Evolutionary conservation across 1,140 invertebrate genomes (phyloP), one percentile per base, ranked within the genome.

Genomic region (Drosophila sulfurigaster): DNA sequence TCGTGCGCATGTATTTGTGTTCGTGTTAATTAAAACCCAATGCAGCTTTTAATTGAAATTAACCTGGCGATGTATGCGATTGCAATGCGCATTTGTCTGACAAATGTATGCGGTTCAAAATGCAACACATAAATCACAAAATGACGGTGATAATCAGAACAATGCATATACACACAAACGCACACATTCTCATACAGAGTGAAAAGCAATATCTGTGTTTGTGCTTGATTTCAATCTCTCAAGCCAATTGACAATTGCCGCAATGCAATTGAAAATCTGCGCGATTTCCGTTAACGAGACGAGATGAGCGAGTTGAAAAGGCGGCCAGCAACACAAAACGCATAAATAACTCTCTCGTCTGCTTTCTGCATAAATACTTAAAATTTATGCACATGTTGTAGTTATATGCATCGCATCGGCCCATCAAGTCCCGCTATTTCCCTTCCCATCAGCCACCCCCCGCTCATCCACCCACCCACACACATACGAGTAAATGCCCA

Each of bases 231-330:
- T 82, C 76, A 87, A 87, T 87, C 83, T 82, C 76, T 86, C 72
- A 82, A 82, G 82, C 83, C 82, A 88, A 82, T 88, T 71, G 82
- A 79, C 79, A 88, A 87, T 86, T 86, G 77, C 71, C 51, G 80
- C 83, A 86, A 79, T 82, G 78, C 82, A 79, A 82, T 87, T 82
- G 71, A 66, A 87, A 82, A 82, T 87, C 72, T 81, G 68, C 83
- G 75, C 87, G 81, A 82, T 77, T 87, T 88, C 82, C 82, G 80
- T 82, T 72, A 75, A 75, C 64, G 67, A 78, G 69, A 62, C 68
- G 57, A 62, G 38, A 43, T 45, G 59, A 63, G 57, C 32, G 52
- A 63, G 51, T 57, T 51, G 35, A 70, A 75, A 63, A 75, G 71
- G 71, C 58, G 48, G 56, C 43, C 51, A 51, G 56, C 72, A 63